Base-by-base conservation (phyloP, 2,113 vertebrate species). In the Dendropsophus ebraccatus region DNA sequence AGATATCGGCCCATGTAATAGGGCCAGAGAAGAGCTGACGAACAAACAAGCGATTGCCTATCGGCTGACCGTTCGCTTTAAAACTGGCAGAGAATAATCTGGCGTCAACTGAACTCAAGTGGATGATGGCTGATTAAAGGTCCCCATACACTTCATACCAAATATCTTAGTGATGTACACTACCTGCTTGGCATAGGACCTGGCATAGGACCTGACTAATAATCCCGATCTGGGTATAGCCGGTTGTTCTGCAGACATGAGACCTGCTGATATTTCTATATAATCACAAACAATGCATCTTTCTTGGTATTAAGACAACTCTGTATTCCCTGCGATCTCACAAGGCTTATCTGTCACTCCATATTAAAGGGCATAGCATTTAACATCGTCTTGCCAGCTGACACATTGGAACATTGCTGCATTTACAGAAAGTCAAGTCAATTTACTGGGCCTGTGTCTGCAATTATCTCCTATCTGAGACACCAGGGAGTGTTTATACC, bases 311-410 rank as follows among this genome's bases (percentile, higher is more conserved):
- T 82, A 52, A 67, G 60, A 70, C 45, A 52, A 82, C 62, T 82
- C 69, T 82, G 47, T 35, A 82, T 82, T 82, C 81, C 81, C 81
- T 4, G 17, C n/a, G 62, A 82, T 82, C 81, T 69, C 81, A 13
- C n/a, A 52, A 67, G 81, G 62, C 60, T 82, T 82, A 82, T 52
- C 81, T 70, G 81, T 69, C 81, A 52, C 60, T 67, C 62, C 30
- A 30, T 28, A 70, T 70, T 70, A 82, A 82, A 82, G 81, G 81
- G 81, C 81, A 82, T 69, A 82, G 62, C 65, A 82, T 82, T 82
- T 82, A 82, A 16, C 81, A 82, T 54, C 35, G 14, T 35, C 81
- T 70, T 37, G 62, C 25, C 81, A 69, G 81, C 60, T 82, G 58
- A 82, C 81, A 82, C 62, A 21, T 82, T 28, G n/a, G 41, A 70